Conservation (phyloP, 2,888 invertebrate species). For the Nemotelus pantherinus region DNA sequence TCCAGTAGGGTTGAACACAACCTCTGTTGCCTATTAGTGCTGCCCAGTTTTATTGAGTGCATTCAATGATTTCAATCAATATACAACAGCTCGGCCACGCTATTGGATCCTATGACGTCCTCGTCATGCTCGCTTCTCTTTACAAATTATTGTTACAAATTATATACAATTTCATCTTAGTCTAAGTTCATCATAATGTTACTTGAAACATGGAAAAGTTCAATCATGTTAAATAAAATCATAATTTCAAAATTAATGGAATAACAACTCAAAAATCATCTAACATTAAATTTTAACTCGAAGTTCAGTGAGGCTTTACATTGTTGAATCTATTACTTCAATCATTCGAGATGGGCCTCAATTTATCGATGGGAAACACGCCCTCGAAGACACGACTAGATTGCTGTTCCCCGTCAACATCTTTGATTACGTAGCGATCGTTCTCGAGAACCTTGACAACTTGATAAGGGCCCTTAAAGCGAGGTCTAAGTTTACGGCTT, state of each 20-base stretch:
- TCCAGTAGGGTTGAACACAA: too few species aligned
- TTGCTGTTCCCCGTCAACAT: neutral
- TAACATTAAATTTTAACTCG: too few species aligned
- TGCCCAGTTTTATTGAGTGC: too few species aligned
- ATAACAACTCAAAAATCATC: too few species aligned
- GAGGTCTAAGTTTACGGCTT: neutral
- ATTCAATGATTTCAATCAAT: neutral
- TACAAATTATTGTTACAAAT: neutral
- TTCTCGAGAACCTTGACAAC: neutral
- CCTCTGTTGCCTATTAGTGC: too few species aligned
- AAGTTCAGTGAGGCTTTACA: too few species aligned
- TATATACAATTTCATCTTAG: neutral
- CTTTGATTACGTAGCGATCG: neutral
- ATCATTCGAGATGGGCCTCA: neutral
- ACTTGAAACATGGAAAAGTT: neutral
- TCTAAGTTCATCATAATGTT: neutral
- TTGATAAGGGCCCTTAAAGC: neutral
- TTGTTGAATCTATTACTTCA: too few species aligned
- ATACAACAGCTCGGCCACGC: slow-evolving; percentile 15
- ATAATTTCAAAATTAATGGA: neutral
- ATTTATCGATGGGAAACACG: neutral
- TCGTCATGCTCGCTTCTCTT: neutral
- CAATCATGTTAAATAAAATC: neutral
- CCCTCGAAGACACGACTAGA: neutral
- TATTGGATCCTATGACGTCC: neutral